Conservation (phyloP, 2,113 vertebrate species). For the Lophochroa leadbeateri region DNA sequence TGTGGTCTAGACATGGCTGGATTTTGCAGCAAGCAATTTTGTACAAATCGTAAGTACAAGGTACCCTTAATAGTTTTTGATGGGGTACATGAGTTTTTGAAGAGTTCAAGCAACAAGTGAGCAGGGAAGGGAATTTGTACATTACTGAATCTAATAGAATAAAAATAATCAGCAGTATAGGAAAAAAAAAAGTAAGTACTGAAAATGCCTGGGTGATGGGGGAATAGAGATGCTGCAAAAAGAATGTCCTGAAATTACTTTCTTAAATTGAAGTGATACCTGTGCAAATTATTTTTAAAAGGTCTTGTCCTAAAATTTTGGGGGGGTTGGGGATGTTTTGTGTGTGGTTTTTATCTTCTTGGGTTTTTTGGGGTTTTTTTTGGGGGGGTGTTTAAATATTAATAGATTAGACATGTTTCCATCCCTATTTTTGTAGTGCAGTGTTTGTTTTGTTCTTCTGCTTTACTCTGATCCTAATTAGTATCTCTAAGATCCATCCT, state of each 20-base stretch:
- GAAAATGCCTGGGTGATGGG: background rate
- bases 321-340: background rate
- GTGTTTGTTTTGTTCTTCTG: background rate
- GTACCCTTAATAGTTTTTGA: background rate
- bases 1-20: rapidly evolving
- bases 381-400: background rate
- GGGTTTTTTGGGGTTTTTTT: too few species aligned
- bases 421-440: background rate
- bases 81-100: background rate
- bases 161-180: background rate
- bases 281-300: background rate
- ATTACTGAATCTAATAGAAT: background rate
- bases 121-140: background rate
- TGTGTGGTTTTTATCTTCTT: too few species aligned
- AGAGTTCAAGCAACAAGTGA: background rate
- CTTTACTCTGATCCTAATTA: background rate
- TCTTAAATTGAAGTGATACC: background rate
- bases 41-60: background rate
- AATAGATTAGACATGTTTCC: background rate
- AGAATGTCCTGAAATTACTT: background rate
- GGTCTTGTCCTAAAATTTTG: background rate
- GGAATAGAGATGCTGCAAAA: background rate
- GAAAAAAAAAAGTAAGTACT: background rate
- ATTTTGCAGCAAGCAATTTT: background rate
- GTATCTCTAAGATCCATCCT: background rate